Evolutionary conservation across 2,888 invertebrate genomes (phyloP).

Genomic region (Nysson spinosus): DNA sequence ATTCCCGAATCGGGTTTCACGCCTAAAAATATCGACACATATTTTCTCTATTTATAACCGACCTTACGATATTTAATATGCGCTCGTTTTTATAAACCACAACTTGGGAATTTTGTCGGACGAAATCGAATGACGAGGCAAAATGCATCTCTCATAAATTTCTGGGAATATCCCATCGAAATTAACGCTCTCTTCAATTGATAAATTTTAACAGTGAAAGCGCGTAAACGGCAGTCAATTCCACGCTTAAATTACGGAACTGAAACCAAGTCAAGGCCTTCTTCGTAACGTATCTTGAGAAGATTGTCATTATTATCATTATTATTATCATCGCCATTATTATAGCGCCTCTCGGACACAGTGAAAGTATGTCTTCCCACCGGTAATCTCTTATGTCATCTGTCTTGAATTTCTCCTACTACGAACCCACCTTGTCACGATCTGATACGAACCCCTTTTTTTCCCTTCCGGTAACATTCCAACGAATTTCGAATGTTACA

Average conservation of each 20-base stretch:
- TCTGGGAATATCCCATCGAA: too few species aligned
- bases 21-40: too few species aligned
- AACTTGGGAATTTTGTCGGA: too few species aligned
- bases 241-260: conserved; percentile 4
- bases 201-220: conserved; percentile 29
- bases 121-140: too few species aligned
- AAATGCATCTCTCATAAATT: too few species aligned
- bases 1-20: too few species aligned
- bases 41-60: too few species aligned
- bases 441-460: conserved; percentile 4
- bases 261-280: conserved; percentile 68
- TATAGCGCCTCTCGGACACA: not conserved
- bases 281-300: conserved; percentile 33
- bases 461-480: too few species aligned
- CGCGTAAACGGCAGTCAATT: not conserved
- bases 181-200: not conserved
- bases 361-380: conserved; percentile 62
- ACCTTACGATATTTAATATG: too few species aligned
- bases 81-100: too few species aligned
- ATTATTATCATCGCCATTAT: too few species aligned
- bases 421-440: conserved; percentile 28
- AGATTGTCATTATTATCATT: conserved; percentile 37
- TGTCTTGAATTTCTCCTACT: conserved; percentile 21
- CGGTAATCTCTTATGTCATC: conserved; percentile 60
- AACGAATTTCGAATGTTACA: too few species aligned